Base-by-base conservation (phyloP, 2,797 vertebrate species). In the Enteromius treurensis region DNA sequence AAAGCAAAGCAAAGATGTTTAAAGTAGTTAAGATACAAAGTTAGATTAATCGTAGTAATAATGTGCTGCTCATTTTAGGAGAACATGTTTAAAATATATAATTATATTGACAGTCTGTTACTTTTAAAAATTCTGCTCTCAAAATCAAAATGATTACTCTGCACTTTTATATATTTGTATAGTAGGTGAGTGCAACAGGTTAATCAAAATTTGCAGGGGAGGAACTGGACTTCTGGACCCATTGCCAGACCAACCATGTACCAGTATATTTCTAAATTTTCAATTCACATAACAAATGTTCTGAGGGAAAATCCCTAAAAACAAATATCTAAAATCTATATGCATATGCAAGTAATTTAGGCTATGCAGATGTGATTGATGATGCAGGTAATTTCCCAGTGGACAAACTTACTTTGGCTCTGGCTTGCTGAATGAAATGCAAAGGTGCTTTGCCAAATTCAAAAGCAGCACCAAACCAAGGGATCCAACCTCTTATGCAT, bases 401-500 rank as follows among this genome's bases (percentile, higher is more conserved):
- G 26, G 8, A 53, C 29, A 29, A 17, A 84, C 82, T 90, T 92
- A 96, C 96, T 94, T 95, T 92, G 3, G 82, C 87, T 82, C 93
- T 92, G 65, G 95, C 94, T 89, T 90, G 89, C 79, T 94, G 91
- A 83, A 96, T 94, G 58, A 95, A 96, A 82, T 94, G 91, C 91
- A 96, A 88, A 32, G 95, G 95, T 34, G 92, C 93, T 89, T 92
- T 94, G 34, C 94, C 94, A 55, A 96, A 95, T 79, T 94, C 91
- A 71, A 95, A 91, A 0, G 91, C 93, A 7, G 93, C 95, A 88
- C 95, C 95, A n/a, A 96, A 86, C 95, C 96, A 96, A 17, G 96
- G 96, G 84, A 96, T 94, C 95, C 95, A 96, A 87, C 95, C 92
- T n/a, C 85, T n/a, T 81, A 96, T 91, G 84, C 94, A 96, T 0